A percentile compares a stretch with the other conserved stretches of the same genome.
phyloP scores from a whole-genome alignment of 2,113 vertebrate species.

The Cryptomyrus ogoouensis region DNA sequence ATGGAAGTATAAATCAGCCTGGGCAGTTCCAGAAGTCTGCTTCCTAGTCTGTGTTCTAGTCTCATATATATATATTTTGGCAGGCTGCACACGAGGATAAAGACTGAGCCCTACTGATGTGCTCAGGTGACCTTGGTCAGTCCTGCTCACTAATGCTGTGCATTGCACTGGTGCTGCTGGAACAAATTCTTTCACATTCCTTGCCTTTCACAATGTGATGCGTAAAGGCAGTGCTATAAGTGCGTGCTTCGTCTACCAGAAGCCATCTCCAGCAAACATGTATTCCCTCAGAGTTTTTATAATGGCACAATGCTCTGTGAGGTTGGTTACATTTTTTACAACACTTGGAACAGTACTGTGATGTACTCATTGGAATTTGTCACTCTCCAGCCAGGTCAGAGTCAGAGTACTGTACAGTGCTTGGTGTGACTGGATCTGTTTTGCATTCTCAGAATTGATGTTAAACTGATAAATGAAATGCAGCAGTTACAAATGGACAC shows the following conservation, averaged over 20 bases:
- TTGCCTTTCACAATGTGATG: background rate
- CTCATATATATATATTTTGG: background rate
- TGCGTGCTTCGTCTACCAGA: background rate
- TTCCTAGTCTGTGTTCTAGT: background rate
- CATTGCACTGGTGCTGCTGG: background rate
- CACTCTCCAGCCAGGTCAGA: no score
- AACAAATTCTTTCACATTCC: background rate
- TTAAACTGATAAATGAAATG: no score
- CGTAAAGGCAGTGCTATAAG: background rate
- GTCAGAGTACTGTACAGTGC: no score
- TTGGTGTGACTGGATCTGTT: no score
- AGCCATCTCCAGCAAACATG: background rate
- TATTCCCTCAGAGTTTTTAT: background rate
- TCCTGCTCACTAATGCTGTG: background rate
- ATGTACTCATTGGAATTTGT: no score
- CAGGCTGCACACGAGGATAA: background rate
- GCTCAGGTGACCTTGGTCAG: background rate
- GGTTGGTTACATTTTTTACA: no score
- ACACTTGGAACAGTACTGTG: no score
- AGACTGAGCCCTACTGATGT: background rate
- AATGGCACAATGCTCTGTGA: background rate
- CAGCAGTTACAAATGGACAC: no score
- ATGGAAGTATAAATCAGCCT: background rate
- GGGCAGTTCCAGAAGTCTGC: background rate
- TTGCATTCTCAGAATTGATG: background rate